A percentile compares a stretch with the other conserved stretches of the same genome.
Conservation (phyloP, 1,140 invertebrate species). For the Pectinophora gossypiella region DNA sequence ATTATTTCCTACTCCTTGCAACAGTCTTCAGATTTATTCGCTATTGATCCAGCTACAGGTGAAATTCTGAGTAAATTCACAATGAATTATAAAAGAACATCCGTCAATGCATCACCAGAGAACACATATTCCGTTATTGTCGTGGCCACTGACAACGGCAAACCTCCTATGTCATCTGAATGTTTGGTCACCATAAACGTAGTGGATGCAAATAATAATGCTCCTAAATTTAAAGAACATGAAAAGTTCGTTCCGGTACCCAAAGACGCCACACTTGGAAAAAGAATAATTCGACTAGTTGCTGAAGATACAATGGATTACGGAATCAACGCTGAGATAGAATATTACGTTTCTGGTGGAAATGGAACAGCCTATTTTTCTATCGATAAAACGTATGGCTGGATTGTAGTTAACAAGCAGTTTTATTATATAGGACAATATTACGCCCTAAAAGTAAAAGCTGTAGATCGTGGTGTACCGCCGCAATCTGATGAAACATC, state of each 20-base stretch:
- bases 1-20: slow-evolving; percentile 93
- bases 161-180: slow-evolving; percentile 92
- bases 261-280: slow-evolving; percentile 82
- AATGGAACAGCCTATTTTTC: slow-evolving; percentile 88
- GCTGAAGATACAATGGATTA: slow-evolving; percentile 88
- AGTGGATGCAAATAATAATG: slow-evolving; percentile 93
- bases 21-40: slow-evolving; percentile 93
- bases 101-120: slow-evolving; percentile 86
- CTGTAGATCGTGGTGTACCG: slow-evolving; percentile 90
- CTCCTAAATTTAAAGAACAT: slow-evolving; percentile 85
- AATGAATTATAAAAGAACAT: slow-evolving; percentile 88
- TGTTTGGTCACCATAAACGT: slow-evolving; percentile 90
- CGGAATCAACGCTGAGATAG: slow-evolving; percentile 91
- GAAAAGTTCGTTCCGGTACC: slow-evolving; percentile 90
- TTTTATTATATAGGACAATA: slow-evolving; percentile 77
- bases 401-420: slow-evolving; percentile 83
- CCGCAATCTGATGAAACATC: slow-evolving; percentile 84
- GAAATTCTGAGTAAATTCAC: slow-evolving; percentile 91
- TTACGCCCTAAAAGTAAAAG: slow-evolving; percentile 82
- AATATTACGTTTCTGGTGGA: slow-evolving; percentile 84
- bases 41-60: slow-evolving; percentile 92
- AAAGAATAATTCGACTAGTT: slow-evolving; percentile 82
- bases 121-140: slow-evolving; percentile 91
- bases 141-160: slow-evolving; percentile 93
- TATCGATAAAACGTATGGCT: slow-evolving; percentile 85